Base-by-base conservation (phyloP, 2,797 vertebrate genomes). In the Fundulus diaphanus region DNA sequence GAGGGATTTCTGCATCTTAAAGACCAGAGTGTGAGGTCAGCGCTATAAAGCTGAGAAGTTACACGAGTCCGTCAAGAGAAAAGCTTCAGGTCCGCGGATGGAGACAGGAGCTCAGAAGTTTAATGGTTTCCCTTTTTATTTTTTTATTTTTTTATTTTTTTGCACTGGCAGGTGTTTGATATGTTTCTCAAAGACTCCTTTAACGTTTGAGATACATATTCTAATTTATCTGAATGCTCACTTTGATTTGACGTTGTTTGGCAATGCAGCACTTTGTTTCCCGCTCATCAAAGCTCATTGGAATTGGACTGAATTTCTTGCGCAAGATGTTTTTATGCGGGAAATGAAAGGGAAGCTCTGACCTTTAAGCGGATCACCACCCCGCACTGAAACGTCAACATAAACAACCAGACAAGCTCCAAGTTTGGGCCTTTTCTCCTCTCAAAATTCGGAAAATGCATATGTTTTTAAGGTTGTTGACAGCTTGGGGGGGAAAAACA, bases 401-500 rank as follows among this genome's bases (percentile, higher is more conserved):
- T 82, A 78, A 77, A 72, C 67, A 27, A 73, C 77, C 37, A 73
- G 68, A 68, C n/a, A 29, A 73, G 52, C 35, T 24, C 31, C 73
- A n/a, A 4, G 37, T 46, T 68, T 29, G 63, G 59, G 31, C 66
- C 68, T 66, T 70, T 49, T 80, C 54, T 52, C 59, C 22, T 40
- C 70, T 70, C 49, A 59, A 68, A 52, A 69, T 35, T 74, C 69
- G 56, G 40, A 33, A 1, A 57, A 74, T n/a, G n/a, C 37, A 46
- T 35, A 86, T 18, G 29, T 92, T 90, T 92, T 88, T 92, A 92
- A 90, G 83, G 87, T 81, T 83, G 85, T 92, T 89, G 73, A 79
- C 42, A 35, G 66, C 29, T 40, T 31, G 40, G n/a, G n/a, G n/a
- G n/a, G n/a, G 15, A 49, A 82, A 77, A 89, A 85, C 80, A 87